Conservation (phyloP, 2,113 vertebrate genomes). For the Phyllostomus hastatus region DNA sequence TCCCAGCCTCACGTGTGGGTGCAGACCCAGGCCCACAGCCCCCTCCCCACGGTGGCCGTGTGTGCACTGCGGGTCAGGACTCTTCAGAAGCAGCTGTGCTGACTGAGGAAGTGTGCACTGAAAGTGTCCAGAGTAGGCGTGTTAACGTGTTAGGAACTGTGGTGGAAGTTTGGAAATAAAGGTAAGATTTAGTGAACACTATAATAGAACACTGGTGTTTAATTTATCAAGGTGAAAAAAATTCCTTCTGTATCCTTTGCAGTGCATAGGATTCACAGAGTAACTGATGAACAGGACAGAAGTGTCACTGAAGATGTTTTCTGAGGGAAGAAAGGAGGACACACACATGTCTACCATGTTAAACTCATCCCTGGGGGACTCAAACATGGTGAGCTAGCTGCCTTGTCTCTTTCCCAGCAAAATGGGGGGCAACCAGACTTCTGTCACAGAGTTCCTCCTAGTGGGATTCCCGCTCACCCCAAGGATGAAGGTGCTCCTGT, state of each 20-base stretch:
- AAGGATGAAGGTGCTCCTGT: conserved; percentile 6
- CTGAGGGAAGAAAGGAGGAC: neutral
- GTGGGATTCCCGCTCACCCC: conserved; percentile 40
- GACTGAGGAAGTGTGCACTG: neutral
- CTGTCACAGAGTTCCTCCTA: conserved; percentile 47
- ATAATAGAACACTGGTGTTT: neutral
- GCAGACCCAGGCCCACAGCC: too few relatives aligned
- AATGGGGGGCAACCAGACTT: conserved; percentile 48
- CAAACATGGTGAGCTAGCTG: neutral
- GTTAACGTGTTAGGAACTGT: neutral
- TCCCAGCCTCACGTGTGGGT: neutral
- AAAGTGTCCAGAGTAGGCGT: too few relatives aligned
- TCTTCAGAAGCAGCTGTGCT: neutral
- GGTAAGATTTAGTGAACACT: neutral
- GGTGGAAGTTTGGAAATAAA: neutral
- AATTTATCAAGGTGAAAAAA: neutral
- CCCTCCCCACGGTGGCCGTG: rapidly evolving
- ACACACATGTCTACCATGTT: neutral
- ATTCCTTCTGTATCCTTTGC: neutral
- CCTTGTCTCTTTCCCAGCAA: neutral
- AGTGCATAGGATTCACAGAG: neutral
- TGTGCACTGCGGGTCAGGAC: rapidly evolving
- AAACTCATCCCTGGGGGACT: neutral
- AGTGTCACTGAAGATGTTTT: neutral
- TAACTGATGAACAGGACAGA: neutral